These are phyloP conservation scores for Ascaphus truei DNA, from an alignment of 2,113 vertebrate species.

Conservation along the genomic window DNA sequence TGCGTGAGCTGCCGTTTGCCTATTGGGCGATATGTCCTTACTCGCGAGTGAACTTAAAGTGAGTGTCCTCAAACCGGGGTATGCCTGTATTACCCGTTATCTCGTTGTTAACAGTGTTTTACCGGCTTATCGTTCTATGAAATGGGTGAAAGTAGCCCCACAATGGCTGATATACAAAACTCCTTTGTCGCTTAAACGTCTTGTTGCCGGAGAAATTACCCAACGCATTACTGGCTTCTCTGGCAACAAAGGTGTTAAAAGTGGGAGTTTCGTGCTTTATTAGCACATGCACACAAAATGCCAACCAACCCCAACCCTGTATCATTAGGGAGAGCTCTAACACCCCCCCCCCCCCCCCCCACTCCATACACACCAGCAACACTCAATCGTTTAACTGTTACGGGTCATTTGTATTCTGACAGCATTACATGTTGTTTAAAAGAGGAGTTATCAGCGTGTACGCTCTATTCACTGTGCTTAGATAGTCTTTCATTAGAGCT, in stretches of 20 bases:
- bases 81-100: too few relatives aligned
- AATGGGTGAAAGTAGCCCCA: too few relatives aligned
- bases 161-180: too few relatives aligned
- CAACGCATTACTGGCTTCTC: too few relatives aligned
- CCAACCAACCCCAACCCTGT: slow-evolving; percentile 44
- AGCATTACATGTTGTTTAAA: slow-evolving; percentile 41
- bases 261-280: not conserved
- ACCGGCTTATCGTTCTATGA: too few relatives aligned
- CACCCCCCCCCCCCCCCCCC: slow-evolving; percentile 22
- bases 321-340: slow-evolving; percentile 26
- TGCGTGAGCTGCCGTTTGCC: too few relatives aligned
- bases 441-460: slow-evolving; percentile 33
- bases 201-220: too few relatives aligned
- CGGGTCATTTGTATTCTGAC: slow-evolving; percentile 46
- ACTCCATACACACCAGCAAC: slow-evolving; percentile 13
- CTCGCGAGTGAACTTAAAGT: too few relatives aligned
- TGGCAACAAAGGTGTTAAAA: slow-evolving; percentile 3
- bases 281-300: slow-evolving; percentile 23
- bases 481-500: slow-evolving; percentile 14
- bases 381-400: slow-evolving; percentile 46
- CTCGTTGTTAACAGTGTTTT: too few relatives aligned
- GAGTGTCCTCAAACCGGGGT: too few relatives aligned
- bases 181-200: too few relatives aligned
- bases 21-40: too few relatives aligned
- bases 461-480: slow-evolving; percentile 16